Percentiles rank a stretch among this genome's conserved stretches.
These are phyloP conservation scores for Apodemia duryi DNA, from an alignment of 2,888 invertebrate genomes.

Conservation along the genomic window DNA sequence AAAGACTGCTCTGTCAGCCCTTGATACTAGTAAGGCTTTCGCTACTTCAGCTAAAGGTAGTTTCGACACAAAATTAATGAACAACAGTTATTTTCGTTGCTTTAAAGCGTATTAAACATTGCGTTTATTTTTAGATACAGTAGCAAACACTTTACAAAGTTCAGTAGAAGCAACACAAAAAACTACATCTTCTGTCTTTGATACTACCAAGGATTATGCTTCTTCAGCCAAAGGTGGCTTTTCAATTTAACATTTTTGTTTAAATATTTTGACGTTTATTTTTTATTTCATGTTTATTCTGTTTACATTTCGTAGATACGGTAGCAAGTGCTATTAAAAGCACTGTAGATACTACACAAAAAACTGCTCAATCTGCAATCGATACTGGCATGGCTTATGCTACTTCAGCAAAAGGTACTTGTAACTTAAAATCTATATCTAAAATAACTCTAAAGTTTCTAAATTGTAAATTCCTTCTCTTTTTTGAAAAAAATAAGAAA, in stretches of 20 bases:
- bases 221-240: constrained; percentile 33
- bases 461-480: too few species aligned
- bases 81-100: constrained; percentile 1
- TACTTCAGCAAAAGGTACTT: constrained; percentile 35
- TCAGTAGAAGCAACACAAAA: constrained; percentile 43
- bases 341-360: constrained; percentile 41
- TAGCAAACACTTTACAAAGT: constrained; percentile 36
- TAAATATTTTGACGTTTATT: neutral
- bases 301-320: constrained; percentile 27
- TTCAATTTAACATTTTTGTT: constrained; percentile 1
- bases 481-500: too few species aligned
- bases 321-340: constrained; percentile 37
- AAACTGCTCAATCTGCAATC: constrained; percentile 35
- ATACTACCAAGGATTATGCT: constrained; percentile 30
- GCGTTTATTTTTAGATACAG: constrained; percentile 35
- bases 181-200: constrained; percentile 37
- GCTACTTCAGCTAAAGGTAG: constrained; percentile 43
- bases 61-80: constrained; percentile 11
- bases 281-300: neutral
- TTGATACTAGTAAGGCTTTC: constrained; percentile 45
- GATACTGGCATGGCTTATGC: constrained; percentile 36
- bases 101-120: constrained; percentile 11
- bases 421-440: too few species aligned
- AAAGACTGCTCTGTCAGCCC: constrained; percentile 43
- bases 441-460: too few species aligned